Percentiles rank a stretch among this genome's conserved stretches.
Conservation (phyloP, 2,797 vertebrate species). For the Choloepus didactylus region DNA sequence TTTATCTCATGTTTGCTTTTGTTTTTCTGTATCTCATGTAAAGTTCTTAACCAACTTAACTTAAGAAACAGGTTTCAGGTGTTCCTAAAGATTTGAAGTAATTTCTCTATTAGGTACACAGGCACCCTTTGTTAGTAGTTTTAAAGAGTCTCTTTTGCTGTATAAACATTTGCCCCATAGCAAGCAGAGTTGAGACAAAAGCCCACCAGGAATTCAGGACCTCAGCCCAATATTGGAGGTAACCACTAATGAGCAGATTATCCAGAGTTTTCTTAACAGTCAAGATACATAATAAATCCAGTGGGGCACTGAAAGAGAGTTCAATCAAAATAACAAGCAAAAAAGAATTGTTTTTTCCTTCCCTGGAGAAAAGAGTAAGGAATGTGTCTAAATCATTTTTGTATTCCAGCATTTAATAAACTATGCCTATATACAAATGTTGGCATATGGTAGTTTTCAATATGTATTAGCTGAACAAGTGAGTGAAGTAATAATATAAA, state of each 20-base stretch:
- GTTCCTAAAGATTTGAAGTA: background rate
- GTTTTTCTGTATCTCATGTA: slow-evolving; percentile 28
- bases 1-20: background rate
- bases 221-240: background rate
- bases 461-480: background rate
- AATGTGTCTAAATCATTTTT: background rate
- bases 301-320: background rate
- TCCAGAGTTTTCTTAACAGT: background rate
- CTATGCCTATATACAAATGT: background rate
- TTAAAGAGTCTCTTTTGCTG: background rate
- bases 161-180: background rate
- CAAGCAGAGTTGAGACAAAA: background rate
- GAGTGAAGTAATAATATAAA: background rate
- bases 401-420: slow-evolving; percentile 7
- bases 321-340: background rate
- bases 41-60: slow-evolving; percentile 18
- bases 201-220: background rate
- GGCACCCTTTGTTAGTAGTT: background rate
- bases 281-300: slow-evolving; percentile 23
- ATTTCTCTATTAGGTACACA: background rate
- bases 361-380: background rate
- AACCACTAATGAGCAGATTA: background rate
- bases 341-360: background rate
- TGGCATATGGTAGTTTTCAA: background rate
- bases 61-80: background rate